Percentiles rank a stretch among this genome's conserved stretches.
Conservation (phyloP, 2,113 vertebrate species). For the Fulmarus glacialis region DNA sequence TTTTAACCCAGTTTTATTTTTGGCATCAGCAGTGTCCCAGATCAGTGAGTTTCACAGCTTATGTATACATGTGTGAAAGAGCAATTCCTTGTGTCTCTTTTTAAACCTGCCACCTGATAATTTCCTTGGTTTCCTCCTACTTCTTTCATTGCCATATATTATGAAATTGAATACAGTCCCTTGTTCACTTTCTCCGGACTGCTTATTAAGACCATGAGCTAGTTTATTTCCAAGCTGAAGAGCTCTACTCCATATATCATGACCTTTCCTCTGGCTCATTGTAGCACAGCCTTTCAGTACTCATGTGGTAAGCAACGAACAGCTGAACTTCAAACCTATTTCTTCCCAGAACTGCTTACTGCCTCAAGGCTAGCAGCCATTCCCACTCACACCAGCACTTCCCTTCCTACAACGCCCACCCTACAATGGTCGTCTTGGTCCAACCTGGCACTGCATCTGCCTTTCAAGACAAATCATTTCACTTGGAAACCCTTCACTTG, state of each 20-base stretch:
- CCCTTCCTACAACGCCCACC: not conserved
- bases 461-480: not conserved
- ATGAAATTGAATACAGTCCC: not conserved
- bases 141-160: not conserved
- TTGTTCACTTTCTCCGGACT: not conserved
- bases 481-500: not conserved
- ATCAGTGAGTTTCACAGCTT: constrained; percentile 44
- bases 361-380: not conserved
- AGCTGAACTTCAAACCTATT: not conserved
- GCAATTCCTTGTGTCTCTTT: constrained; percentile 17
- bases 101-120: constrained; percentile 18
- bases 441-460: not conserved
- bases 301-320: not conserved
- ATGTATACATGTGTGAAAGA: constrained; percentile 40
- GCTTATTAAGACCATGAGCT: not conserved
- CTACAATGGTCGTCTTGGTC: not conserved
- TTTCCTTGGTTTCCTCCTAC: not conserved
- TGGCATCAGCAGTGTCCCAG: not conserved
- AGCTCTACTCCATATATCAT: not conserved
- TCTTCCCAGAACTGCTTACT: not conserved
- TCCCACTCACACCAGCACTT: not conserved
- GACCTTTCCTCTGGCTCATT: not conserved
- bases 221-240: not conserved
- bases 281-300: not conserved
- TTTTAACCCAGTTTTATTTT: constrained; percentile 49